phyloP scores from a whole-genome alignment of 2,797 vertebrate genomes.

The Chromobotia macracanthus region DNA sequence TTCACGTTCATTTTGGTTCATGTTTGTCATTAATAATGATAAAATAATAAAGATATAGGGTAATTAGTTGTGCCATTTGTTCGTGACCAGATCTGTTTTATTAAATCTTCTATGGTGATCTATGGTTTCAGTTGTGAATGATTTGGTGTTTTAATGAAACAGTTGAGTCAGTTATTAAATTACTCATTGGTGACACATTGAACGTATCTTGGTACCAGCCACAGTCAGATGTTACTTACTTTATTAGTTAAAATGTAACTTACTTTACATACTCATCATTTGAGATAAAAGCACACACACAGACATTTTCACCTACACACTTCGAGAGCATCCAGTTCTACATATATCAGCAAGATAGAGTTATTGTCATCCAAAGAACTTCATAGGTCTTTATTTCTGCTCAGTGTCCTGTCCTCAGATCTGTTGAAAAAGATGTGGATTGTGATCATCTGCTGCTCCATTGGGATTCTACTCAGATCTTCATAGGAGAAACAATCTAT shows the following conservation, averaged over 20 bases:
- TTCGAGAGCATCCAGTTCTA: neutral
- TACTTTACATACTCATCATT: no score
- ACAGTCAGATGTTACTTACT: constrained; percentile 81
- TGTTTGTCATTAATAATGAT: no score
- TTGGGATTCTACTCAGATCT: neutral
- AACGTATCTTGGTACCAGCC: constrained; percentile 74
- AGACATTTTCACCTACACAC: constrained; percentile 14
- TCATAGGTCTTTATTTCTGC: neutral
- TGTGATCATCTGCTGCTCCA: neutral
- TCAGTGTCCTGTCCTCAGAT: neutral
- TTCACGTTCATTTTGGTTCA: no score
- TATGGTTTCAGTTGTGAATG: no score
- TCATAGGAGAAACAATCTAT: neutral
- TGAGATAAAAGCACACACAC: constrained; percentile 29
- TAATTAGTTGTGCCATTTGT: no score
- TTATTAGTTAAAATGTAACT: constrained; percentile 87
- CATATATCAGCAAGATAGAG: neutral
- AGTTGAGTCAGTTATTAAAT: no score
- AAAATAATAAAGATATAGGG: neutral
- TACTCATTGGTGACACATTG: no score
- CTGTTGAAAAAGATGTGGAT: neutral
- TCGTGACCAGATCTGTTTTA: no score
- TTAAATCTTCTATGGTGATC: no score
- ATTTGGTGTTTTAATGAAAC: no score
- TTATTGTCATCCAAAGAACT: neutral